Evolutionary conservation across 2,797 vertebrate genomes (phyloP).

Genomic region (Myripristis murdjan): DNA sequence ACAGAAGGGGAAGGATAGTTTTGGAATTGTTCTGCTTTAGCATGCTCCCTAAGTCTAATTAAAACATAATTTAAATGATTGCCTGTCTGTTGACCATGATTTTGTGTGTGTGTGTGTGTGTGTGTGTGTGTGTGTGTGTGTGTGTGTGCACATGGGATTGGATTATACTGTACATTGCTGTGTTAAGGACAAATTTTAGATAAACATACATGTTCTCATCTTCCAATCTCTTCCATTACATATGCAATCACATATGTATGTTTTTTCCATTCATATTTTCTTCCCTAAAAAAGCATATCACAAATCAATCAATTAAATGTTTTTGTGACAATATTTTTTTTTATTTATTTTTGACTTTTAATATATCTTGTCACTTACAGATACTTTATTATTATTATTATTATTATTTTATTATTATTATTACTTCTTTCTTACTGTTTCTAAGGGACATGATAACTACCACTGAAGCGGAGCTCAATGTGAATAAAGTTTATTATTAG

Average conservation of each 20-base stretch:
- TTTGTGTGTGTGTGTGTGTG: constrained; percentile 23
- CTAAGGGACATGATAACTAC: too few relatives aligned
- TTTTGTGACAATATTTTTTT: not conserved
- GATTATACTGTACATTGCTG: not conserved
- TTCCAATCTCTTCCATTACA: not conserved
- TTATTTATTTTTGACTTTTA: too few relatives aligned
- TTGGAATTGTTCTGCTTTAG: constrained; percentile 72
- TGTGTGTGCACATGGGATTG: too few relatives aligned
- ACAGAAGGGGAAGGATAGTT: constrained; percentile 73
- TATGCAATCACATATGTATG: not conserved
- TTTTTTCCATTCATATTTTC: not conserved
- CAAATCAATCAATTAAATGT: not conserved
- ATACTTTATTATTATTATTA: too few relatives aligned
- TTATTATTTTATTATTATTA: too few relatives aligned
- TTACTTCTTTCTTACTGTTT: too few relatives aligned
- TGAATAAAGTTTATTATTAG: too few relatives aligned
- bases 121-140: constrained; percentile 11
- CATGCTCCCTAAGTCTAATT: constrained; percentile 77
- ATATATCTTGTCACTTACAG: too few relatives aligned
- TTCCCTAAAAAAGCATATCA: too few relatives aligned
- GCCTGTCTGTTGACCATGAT: constrained; percentile 53
- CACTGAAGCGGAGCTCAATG: too few relatives aligned
- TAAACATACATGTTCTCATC: not conserved
- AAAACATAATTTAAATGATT: constrained; percentile 75
- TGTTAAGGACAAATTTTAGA: not conserved